Percentiles rank a stretch among this genome's conserved stretches.
Conservation (phyloP, 1,140 invertebrate genomes). For the Drosophila murphyi region DNA sequence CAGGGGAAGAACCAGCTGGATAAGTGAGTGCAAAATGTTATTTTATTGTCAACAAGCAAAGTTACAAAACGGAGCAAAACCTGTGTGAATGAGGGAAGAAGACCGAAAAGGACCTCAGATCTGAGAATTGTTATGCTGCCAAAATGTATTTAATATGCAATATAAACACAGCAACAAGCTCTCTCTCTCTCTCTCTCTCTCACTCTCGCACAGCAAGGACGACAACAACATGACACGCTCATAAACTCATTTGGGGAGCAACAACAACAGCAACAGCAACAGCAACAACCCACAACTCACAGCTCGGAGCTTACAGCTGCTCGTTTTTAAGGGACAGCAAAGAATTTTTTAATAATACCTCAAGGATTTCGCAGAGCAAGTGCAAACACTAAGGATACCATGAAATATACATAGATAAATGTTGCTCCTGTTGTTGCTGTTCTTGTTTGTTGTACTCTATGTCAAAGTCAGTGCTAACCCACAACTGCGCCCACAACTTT, state of each 20-base stretch:
- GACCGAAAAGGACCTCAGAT: constrained; percentile 26
- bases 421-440: constrained; percentile 30
- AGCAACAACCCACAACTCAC: constrained; percentile 24
- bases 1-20: constrained; percentile 56
- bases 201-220: constrained; percentile 10
- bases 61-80: constrained; percentile 46
- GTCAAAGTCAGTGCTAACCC: constrained; percentile 33
- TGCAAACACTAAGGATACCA: constrained; percentile 26
- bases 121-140: constrained; percentile 57
- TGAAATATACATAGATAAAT: constrained; percentile 68
- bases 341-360: constrained; percentile 77
- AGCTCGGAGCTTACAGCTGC: constrained; percentile 42
- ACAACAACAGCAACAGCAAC: constrained; percentile 22
- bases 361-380: constrained; percentile 58
- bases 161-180: constrained; percentile 72
- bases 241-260: constrained; percentile 72
- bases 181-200: background rate
- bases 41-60: constrained; percentile 82
- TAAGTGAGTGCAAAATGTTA: constrained; percentile 83
- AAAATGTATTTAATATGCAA: constrained; percentile 81
- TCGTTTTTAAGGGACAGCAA: constrained; percentile 28
- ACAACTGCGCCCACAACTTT: constrained; percentile 66
- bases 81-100: constrained; percentile 1
- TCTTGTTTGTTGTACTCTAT: constrained; percentile 36
- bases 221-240: constrained; percentile 68